Evolutionary conservation across 1,140 invertebrate genomes (phyloP), one percentile per base, ranked within the genome.

Genomic region (Drosophila truncata): DNA sequence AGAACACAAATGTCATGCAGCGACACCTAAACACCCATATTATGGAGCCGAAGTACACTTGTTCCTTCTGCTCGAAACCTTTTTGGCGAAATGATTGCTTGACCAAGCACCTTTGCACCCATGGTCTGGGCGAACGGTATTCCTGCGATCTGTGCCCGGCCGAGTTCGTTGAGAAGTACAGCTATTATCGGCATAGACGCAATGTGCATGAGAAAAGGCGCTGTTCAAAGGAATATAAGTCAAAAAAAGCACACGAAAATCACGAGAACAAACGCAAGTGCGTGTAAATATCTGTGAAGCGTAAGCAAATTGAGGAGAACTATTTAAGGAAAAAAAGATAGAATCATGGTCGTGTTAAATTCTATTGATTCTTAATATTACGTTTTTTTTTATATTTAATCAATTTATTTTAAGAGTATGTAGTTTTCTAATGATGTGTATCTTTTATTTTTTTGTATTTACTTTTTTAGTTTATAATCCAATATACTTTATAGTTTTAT

Each of bases 111-210:
- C 49, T 20, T 20, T 7, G 3, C 49, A 20, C 1, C 11, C 49
- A 52, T 7, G 20, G 6, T 4, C 8, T 1, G 7, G 14, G 0
- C 23, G 23, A 2, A 20, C 20, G 11, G 47, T 50, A 50, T 20
- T 8, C n/a, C 27, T 50, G 49, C n/a, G 18, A 1, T 20, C 27
- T 31, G 27, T 50, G 47, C 11, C 11, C 27, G 27, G 27, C 27
- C n/a, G 1, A 0, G 31, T 50, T 18, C 2, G 0, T 0, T 0
- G 2, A 50, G 1, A 50, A 7, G 5, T 2, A 1, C n/a, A 18
- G n/a, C 16, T n/a, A 20, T 18, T 0, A 1, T 2, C 49, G 11
- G 18, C 49, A 52, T 33, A 4, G 2, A 2, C 18, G 13, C 3
- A 4, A 9, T 4, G 3, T 14, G 7, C 50, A 52, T 10, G 0